Conservation (phyloP, 2,797 vertebrate genomes). For the Ispidina lecontei region DNA sequence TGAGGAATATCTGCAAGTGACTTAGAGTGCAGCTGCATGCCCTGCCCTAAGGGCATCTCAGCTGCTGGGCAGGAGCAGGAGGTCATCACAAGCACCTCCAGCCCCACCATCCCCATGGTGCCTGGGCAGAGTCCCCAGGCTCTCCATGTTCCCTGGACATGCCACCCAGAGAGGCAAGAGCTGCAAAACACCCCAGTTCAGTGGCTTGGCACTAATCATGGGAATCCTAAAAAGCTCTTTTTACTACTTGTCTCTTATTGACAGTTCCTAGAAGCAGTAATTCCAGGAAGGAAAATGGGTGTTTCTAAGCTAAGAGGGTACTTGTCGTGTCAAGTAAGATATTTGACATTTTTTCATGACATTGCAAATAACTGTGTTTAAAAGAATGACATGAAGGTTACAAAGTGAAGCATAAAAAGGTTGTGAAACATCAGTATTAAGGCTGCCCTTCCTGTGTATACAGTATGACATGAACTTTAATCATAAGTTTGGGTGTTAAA, state of each 20-base stretch:
- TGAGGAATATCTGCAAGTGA: neutral
- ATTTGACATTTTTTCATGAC: neutral
- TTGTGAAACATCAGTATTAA: neutral
- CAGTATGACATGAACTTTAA: neutral
- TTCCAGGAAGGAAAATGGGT: neutral
- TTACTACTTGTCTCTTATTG: neutral
- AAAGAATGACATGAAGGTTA: neutral
- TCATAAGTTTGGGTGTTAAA: neutral
- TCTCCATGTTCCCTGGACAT: accelerated
- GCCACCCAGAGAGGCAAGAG: neutral
- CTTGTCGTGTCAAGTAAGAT: neutral
- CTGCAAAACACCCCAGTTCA: neutral
- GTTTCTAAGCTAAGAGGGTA: neutral
- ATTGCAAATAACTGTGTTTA: neutral
- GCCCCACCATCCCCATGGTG: neutral
- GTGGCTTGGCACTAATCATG: neutral
- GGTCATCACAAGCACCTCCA: neutral
- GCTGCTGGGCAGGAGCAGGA: neutral
- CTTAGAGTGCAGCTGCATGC: neutral
- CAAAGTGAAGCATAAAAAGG: neutral
- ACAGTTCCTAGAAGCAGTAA: slow-evolving; percentile 5
- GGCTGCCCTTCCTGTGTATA: neutral
- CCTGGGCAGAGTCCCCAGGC: neutral
- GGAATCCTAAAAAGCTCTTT: neutral
- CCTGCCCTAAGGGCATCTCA: neutral